Base-by-base conservation (phyloP, 1,140 invertebrate species). In the Drosophila parabipectinata region DNA sequence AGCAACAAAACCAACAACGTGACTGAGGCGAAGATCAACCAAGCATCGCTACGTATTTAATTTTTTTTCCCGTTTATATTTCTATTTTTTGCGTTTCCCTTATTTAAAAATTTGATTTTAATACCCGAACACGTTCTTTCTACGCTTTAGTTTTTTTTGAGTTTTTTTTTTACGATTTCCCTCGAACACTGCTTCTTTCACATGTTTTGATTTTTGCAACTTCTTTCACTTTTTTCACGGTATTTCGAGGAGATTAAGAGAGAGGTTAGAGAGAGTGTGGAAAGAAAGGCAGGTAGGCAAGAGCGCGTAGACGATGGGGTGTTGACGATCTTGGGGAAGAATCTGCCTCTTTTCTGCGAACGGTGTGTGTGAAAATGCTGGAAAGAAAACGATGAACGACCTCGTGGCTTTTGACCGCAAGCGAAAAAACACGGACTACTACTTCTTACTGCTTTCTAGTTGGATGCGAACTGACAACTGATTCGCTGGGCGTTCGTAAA, bases 361-460 rank as follows among this genome's bases (percentile, higher is more conserved):
- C 26, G 24, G 18, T 26, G 52, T 54, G 32, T 7, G 58, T 34
- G 56, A 44, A 77, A 50, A 55, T 63, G 54, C 72, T 77, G 79
- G 71, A 66, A 73, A 63, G 72, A 72, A 73, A 77, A 77, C 75
- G 79, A 69, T 87, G 48, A 77, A 90, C 89, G 89, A 91, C 90
- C 90, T 91, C 90, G 90, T 91, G 90, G 90, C 90, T 91, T 91
- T 91, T 87, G 81, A 91, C 90, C 89, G 82, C 87, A 89, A 85
- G 77, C 82, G 80, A 77, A 82, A 47, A 75, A 72, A 69, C 79
- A 91, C 89, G 83, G 90, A 87, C 79, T 84, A 71, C 84, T 84
- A 74, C 76, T 73, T 89, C 83, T 37, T 37, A 84, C 77, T 90
- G 88, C 82, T 91, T 91, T 91, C 89, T 87, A 91, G 90, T 91